Conservation (phyloP, 2,888 invertebrate genomes). For the Erynnis tages region DNA sequence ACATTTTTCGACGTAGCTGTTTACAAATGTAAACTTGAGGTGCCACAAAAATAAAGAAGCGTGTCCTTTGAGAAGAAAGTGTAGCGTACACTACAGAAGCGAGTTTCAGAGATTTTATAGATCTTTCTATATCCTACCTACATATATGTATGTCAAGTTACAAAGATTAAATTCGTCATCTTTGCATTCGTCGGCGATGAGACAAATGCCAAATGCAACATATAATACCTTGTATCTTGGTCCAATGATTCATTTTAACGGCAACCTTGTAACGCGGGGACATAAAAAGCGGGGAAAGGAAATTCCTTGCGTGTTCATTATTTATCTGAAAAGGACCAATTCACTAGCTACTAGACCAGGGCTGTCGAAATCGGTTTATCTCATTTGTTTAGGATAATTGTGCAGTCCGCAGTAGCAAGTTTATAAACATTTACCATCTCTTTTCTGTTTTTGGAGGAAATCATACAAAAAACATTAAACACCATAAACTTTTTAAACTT, state of each 20-base stretch:
- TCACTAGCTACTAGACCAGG: neutral
- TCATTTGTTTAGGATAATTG: no score
- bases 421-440: neutral
- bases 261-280: conserved; percentile 47
- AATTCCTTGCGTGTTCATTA: conserved; percentile 47
- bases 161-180: neutral
- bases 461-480: no score
- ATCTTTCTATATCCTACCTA: no score
- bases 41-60: no score
- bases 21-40: no score
- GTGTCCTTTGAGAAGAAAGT: no score
- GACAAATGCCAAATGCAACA: conserved; percentile 21
- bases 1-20: no score
- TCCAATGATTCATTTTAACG: conserved; percentile 46
- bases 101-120: no score
- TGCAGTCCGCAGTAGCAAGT: no score
- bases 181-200: neutral
- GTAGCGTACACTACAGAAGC: no score
- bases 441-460: neutral
- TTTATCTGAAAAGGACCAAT: conserved; percentile 14
- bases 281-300: conserved; percentile 56
- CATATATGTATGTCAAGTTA: neutral
- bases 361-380: no score
- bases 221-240: conserved; percentile 32
- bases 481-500: no score